Conservation (phyloP, 1,140 invertebrate genomes). For the Ruditapes philippinarum region DNA sequence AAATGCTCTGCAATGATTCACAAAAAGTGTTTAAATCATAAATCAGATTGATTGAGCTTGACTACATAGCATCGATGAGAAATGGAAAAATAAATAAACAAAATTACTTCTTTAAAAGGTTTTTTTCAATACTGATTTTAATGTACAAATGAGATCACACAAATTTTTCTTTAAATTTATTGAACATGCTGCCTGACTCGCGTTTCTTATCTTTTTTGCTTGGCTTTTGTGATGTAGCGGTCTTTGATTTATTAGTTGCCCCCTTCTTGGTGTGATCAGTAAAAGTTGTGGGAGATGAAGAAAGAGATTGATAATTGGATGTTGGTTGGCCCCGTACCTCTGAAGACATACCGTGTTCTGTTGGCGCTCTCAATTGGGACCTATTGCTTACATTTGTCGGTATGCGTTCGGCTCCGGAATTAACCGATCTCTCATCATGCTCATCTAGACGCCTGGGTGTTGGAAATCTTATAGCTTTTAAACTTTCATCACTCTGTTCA, state of each 20-base stretch:
- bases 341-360: neutral
- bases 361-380: neutral
- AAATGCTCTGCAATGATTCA: no score
- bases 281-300: neutral
- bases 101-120: no score
- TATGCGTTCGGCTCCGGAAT: neutral
- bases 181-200: no score
- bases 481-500: neutral
- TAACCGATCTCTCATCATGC: neutral
- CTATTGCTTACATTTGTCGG: neutral
- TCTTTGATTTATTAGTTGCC: neutral
- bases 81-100: no score
- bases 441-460: neutral
- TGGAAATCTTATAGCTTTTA: neutral
- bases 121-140: no score
- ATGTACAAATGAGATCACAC: no score
- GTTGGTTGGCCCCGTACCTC: neutral
- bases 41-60: no score
- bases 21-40: no score
- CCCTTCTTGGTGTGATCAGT: neutral
- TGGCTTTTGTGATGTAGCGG: neutral
- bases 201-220: neutral
- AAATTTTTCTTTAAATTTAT: no score
- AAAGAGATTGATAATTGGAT: neutral
- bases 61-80: no score